Evolutionary conservation across 2,888 invertebrate genomes (phyloP).

Genomic region (Buathra laborator): DNA sequence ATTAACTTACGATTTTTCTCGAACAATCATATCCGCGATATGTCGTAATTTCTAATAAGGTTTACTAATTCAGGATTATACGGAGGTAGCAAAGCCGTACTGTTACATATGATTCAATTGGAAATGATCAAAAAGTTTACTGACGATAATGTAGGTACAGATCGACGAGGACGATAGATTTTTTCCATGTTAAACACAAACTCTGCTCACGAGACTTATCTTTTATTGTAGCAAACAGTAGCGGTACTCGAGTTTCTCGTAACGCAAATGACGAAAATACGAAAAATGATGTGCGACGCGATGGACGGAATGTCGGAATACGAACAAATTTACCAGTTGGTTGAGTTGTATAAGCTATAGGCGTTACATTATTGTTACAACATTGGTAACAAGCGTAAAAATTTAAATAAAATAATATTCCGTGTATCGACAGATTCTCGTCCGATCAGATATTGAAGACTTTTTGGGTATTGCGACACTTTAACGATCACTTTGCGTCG

Average conservation of each 20-base stretch:
- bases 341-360: slow-evolving; percentile 1
- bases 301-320: slow-evolving; percentile 85
- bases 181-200: slow-evolving; percentile 46
- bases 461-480: slow-evolving; percentile 88
- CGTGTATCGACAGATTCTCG: slow-evolving; percentile 83
- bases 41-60: not conserved
- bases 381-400: not conserved
- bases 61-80: slow-evolving; percentile 85
- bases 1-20: not conserved
- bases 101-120: slow-evolving; percentile 88
- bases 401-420: not conserved
- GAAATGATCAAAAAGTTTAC: slow-evolving; percentile 87
- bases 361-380: no score
- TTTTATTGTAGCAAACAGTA: slow-evolving; percentile 68
- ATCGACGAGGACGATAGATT: slow-evolving; percentile 29
- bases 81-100: slow-evolving; percentile 87
- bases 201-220: not conserved
- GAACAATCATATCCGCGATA: not conserved
- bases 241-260: slow-evolving; percentile 80
- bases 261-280: slow-evolving; percentile 85
- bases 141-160: slow-evolving; percentile 82
- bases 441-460: slow-evolving; percentile 89
- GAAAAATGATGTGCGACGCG: slow-evolving; percentile 86
- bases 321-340: slow-evolving; percentile 86
- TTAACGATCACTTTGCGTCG: slow-evolving; percentile 83